Evolutionary conservation across 30 jellyfish, hydroid and myxozoan genomes (phyloP).

Genomic region (Aurelia sp.): DNA sequence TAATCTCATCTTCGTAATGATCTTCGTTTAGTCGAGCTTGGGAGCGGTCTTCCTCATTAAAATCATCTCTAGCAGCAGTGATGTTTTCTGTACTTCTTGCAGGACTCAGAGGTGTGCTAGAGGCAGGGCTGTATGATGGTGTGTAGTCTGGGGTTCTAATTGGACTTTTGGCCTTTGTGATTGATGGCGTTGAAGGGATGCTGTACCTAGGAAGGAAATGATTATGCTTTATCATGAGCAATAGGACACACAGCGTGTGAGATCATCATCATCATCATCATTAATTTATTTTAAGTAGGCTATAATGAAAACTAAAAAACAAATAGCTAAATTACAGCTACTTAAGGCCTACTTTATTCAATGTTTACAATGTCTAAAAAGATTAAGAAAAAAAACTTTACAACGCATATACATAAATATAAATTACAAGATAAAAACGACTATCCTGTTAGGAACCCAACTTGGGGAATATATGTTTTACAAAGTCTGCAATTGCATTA

Average conservation of each 20-base stretch:
- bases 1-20: not conserved
- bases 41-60: not conserved
- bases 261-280: too few species aligned
- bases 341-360: too few species aligned
- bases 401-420: too few species aligned
- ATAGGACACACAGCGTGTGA: not conserved
- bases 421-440: too few species aligned
- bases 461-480: too few species aligned
- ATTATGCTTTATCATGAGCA: not conserved
- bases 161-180: constrained; percentile 11
- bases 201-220: constrained; percentile 13
- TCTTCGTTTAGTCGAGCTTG: constrained; percentile 7
- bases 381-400: too few species aligned
- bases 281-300: too few species aligned
- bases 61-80: not conserved
- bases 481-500: too few species aligned
- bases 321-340: too few species aligned
- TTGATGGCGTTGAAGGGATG: constrained; percentile 39
- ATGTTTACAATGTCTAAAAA: too few species aligned
- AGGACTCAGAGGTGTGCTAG: constrained; percentile 57
- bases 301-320: too few species aligned
- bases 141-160: constrained; percentile 8
- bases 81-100: constrained; percentile 36
- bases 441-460: too few species aligned
- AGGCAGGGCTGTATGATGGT: constrained; percentile 60